Conservation (phyloP, 2,113 vertebrate genomes). For the Penelope pileata region DNA sequence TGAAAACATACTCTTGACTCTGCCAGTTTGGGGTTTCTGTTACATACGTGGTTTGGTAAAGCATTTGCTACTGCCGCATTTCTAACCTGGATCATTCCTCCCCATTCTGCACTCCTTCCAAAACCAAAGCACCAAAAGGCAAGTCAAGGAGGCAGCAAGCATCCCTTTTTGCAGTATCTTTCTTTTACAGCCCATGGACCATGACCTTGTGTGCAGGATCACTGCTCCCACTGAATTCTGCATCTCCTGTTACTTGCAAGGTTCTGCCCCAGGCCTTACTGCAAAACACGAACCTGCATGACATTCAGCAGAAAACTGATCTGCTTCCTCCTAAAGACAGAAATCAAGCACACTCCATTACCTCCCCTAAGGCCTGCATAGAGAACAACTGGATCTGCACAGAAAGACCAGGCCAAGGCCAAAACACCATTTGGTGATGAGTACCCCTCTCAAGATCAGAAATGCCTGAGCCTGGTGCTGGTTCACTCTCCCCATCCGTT, state of each 20-base stretch:
- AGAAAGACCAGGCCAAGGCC: background rate
- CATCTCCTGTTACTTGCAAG: background rate
- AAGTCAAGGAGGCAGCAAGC: background rate
- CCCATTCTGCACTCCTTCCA: background rate
- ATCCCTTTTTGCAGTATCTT: background rate
- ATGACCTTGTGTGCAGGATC: background rate
- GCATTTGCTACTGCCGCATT: background rate
- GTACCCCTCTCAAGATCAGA: background rate
- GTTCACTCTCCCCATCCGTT: background rate
- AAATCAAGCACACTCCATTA: background rate
- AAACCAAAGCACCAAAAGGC: background rate
- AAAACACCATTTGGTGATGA: fast-evolving
- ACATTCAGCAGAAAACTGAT: background rate
- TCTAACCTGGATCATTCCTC: background rate
- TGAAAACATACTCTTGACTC: background rate
- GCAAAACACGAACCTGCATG: background rate
- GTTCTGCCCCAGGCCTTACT: background rate
- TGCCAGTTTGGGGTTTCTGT: fast-evolving
- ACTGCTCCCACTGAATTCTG: background rate
- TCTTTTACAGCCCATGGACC: background rate
- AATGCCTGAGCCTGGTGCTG: background rate
- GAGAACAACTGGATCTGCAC: background rate
- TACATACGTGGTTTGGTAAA: background rate
- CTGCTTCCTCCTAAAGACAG: background rate
- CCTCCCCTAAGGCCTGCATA: background rate